Evolutionary conservation across 2,888 invertebrate species (phyloP).

Genomic region (Melanargia galathea): DNA sequence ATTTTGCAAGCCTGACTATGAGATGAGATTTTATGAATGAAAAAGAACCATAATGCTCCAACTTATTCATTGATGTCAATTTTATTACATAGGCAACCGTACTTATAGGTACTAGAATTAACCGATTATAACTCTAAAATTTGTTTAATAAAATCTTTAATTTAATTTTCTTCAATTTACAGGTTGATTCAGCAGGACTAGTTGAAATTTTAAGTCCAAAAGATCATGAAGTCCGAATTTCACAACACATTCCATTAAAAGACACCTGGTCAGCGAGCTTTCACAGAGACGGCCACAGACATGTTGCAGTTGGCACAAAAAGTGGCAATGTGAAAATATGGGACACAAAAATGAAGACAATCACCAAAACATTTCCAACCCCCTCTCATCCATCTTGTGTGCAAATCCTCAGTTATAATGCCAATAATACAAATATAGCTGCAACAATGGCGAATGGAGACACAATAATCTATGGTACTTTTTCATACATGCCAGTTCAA

Average conservation of each 20-base stretch:
- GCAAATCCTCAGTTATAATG: conserved; percentile 71
- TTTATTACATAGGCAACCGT: too few relatives aligned
- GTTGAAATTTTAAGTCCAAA: conserved; percentile 72
- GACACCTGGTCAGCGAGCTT: conserved; percentile 76
- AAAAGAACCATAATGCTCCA: too few relatives aligned
- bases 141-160: neutral
- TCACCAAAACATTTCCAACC: conserved; percentile 72
- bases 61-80: too few relatives aligned
- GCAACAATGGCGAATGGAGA: conserved; percentile 76
- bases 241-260: conserved; percentile 73
- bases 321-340: conserved; percentile 76
- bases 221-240: conserved; percentile 69
- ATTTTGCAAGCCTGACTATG: too few relatives aligned
- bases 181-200: conserved; percentile 74
- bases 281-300: conserved; percentile 73
- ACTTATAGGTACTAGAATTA: too few relatives aligned
- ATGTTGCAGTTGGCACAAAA: conserved; percentile 72
- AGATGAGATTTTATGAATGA: too few relatives aligned
- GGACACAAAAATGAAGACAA: conserved; percentile 75
- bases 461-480: conserved; percentile 76
- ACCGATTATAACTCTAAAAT: too few relatives aligned
- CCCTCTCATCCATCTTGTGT: conserved; percentile 67
- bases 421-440: conserved; percentile 75
- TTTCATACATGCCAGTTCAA: conserved; percentile 72
- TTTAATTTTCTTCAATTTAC: conserved; percentile 43